Evolutionary conservation across 2,888 invertebrate genomes (phyloP).

Genomic region (Callimorpha dominula): DNA sequence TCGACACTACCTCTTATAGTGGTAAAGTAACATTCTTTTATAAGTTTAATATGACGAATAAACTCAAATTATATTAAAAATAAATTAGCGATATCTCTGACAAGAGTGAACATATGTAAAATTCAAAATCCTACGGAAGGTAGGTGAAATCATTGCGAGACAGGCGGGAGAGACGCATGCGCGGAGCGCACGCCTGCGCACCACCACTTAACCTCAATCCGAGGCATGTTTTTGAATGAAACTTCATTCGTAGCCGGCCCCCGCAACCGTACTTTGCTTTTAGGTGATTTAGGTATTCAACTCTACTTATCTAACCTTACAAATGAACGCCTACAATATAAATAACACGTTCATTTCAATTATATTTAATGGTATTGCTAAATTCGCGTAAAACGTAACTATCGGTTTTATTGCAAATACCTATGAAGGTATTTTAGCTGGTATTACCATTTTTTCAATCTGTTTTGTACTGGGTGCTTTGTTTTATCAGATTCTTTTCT

Average conservation of each 20-base stretch:
- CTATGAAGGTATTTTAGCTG: neutral
- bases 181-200: constrained; percentile 78
- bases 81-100: constrained; percentile 48
- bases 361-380: constrained; percentile 7
- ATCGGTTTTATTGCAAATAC: neutral
- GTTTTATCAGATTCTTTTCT: neutral
- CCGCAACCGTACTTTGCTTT: constrained; percentile 74
- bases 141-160: constrained; percentile 83
- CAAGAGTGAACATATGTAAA: constrained; percentile 61
- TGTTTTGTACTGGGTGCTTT: neutral
- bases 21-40: neutral
- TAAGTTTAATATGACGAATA: constrained; percentile 12
- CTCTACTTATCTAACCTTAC: constrained; percentile 59
- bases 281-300: constrained; percentile 65
- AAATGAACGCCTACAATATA: constrained; percentile 34
- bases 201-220: constrained; percentile 82
- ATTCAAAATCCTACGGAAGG: constrained; percentile 73
- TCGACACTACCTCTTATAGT: neutral
- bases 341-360: constrained; percentile 35
- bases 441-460: neutral
- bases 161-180: constrained; percentile 65
- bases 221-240: constrained; percentile 85
- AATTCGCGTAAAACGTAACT: neutral
- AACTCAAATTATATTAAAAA: constrained; percentile 40
- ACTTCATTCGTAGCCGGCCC: constrained; percentile 75